Evolutionary conservation across 2,888 invertebrate species (phyloP), one percentile per base, ranked within the genome.

Genomic region (Drosophila mimica): DNA sequence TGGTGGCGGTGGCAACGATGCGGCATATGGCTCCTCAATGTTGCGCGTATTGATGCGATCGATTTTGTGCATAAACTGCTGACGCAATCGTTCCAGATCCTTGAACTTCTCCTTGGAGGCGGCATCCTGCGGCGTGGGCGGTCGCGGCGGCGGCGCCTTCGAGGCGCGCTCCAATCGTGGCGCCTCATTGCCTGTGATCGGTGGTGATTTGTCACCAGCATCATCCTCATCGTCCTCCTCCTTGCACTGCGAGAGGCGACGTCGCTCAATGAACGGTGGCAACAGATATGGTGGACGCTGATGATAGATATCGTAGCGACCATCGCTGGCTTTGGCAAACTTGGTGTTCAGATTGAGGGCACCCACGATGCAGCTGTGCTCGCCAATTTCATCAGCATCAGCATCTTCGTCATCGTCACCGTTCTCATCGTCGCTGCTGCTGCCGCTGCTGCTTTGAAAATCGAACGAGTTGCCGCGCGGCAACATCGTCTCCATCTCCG

Each of bases 221-320:
- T 82, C 79, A 79, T 96, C 96, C 62, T 96, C 96, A 91, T 97
- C 97, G 86, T 97, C 97, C 93, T 97, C 97, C 91, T 97, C 97
- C 71, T 96, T 95, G 91, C 97, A 97, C 92, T 97, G 97, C 4
- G 97, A 97, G 76, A 97, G 92, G 17, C 97, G 94, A 36, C 96
- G 94, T 7, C 95, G 94, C 83, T 95, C 95, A 65, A 94, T 93
- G 83, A 94, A 95, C 2, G 94, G 94, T 79, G 95, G 94, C 43
- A 95, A 92, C 61, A 92, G 87, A 46, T 89, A 89, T 0, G 81
- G 34, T 1, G 92, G 91, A 8, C 93, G 87, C 64, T 88, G 82
- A 33, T 91, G 83, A 63, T 91, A 90, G 17, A 90, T 74, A 61
- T 91, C 90, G 56, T 79, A 86, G 33, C 79, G 80, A 4, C 70